Evolutionary conservation across 2,113 vertebrate species (phyloP).

Genomic region (Athene noctua): DNA sequence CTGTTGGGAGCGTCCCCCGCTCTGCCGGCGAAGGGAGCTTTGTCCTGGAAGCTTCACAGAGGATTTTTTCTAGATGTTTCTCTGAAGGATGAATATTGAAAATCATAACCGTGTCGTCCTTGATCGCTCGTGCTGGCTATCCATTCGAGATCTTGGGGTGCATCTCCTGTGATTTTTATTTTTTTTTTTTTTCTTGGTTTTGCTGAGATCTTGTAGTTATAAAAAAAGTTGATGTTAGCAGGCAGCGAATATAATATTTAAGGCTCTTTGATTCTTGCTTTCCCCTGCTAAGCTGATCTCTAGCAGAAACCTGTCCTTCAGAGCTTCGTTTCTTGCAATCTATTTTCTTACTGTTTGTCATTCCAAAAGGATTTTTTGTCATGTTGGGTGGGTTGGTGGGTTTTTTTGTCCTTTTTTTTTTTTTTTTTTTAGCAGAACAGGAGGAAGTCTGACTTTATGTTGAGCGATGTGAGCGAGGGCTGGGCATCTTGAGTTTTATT

Average conservation of each 20-base stretch:
- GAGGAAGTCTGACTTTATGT: neutral
- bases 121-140: fast-evolving
- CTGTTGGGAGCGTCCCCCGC: neutral
- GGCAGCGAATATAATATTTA: neutral
- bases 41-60: neutral
- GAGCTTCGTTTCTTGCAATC: neutral
- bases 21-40: neutral
- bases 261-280: neutral
- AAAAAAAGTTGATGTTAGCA: neutral
- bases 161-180: too few species aligned
- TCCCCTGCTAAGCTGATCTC: neutral
- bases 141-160: fast-evolving
- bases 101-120: neutral
- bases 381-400: too few species aligned
- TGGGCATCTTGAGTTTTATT: neutral
- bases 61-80: constrained; percentile 17
- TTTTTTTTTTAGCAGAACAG: too few species aligned
- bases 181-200: neutral
- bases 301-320: neutral
- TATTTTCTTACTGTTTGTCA: neutral
- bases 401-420: too few species aligned
- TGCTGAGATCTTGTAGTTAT: neutral
- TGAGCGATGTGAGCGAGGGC: neutral
- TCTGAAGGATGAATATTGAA: neutral
- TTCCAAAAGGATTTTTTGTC: neutral